Evolutionary conservation across 2,888 invertebrate species (phyloP), one percentile per base, ranked within the genome.

Genomic region (Cecidostiba fungosa): DNA sequence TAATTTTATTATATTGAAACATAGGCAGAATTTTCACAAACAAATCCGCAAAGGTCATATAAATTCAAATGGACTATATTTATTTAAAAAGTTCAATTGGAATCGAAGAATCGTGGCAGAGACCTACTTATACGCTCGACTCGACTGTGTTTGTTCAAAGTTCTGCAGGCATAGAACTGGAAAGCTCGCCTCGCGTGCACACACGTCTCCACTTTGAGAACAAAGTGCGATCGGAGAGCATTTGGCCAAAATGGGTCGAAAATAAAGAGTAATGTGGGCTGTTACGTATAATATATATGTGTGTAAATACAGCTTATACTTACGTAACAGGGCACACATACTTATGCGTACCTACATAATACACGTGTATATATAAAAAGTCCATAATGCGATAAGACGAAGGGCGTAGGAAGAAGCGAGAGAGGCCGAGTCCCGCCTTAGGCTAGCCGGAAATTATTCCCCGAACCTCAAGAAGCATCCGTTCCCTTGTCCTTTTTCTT

Each of bases 401-500:
- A 26, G 2, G 72, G 72, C 23, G 23, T 23, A 72, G 72, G 32
- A 6, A n/a, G 23, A 10, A 50, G 36, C 5, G 32, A 36, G 36
- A 39, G 19, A 36, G 69, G 5, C 3, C 32, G 32, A 70, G 32
- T 39, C 23, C 36, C 0, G 81, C 74, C 62, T n/a, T n/a, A 29
- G 62, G 73, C 59, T 26, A 23, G 19, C 23, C 72, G 73, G 32
- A 80, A 73, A 80, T 74, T 62, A 74, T 73, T 19, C 81, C 66
- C 26, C 81, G 74, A 74, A 81, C 29, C 59, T 72, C 23, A 80
- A 54, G 69, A 80, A 80, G 36, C 26, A 26, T 43, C 39, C 59
- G 39, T 39, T 59, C 19, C 32, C 12, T 32, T 29, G 29, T 23
- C 47, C 16, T 77, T 29, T 54, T 19, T 43, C 59, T 12, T 29